phyloP scores from a whole-genome alignment of 2,797 vertebrate genomes.

The Cottoperca gobio region DNA sequence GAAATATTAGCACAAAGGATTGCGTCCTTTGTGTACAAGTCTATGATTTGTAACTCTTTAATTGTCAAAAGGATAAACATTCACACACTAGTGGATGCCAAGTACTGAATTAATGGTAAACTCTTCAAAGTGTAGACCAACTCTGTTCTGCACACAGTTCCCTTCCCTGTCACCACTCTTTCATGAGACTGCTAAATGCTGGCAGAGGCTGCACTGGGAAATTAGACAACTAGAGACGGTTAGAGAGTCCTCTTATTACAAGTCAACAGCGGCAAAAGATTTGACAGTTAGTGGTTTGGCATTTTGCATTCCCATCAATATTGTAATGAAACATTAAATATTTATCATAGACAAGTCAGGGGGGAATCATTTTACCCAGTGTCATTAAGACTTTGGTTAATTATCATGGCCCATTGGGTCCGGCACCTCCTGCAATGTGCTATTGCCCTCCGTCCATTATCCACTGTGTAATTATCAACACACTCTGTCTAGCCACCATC shows the following conservation, averaged over 20 bases:
- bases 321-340: constrained; percentile 84
- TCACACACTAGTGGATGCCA: constrained; percentile 24
- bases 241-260: constrained; percentile 67
- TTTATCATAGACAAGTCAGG: constrained; percentile 73
- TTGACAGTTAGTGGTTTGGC: constrained; percentile 69
- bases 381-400: constrained; percentile 84
- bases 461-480: constrained; percentile 70
- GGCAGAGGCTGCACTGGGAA: constrained; percentile 59
- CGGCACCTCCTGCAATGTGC: constrained; percentile 64
- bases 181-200: constrained; percentile 54
- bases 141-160: constrained; percentile 47
- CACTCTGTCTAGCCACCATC: constrained; percentile 42
- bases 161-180: constrained; percentile 53
- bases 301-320: constrained; percentile 77
- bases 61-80: constrained; percentile 56
- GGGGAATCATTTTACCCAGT: constrained; percentile 73
- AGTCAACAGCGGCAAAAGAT: constrained; percentile 61
- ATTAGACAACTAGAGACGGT: constrained; percentile 49
- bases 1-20: constrained; percentile 27
- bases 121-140: constrained; percentile 30
- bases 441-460: constrained; percentile 70
- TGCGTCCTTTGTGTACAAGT: constrained; percentile 11
- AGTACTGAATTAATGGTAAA: constrained; percentile 49
- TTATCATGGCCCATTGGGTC: constrained; percentile 82
- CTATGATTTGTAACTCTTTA: constrained; percentile 42